A percentile compares a stretch with the other conserved stretches of the same genome.
These are phyloP conservation scores for Baronia brevicornis DNA, from an alignment of 2,888 invertebrate genomes.

Conservation along the genomic window DNA sequence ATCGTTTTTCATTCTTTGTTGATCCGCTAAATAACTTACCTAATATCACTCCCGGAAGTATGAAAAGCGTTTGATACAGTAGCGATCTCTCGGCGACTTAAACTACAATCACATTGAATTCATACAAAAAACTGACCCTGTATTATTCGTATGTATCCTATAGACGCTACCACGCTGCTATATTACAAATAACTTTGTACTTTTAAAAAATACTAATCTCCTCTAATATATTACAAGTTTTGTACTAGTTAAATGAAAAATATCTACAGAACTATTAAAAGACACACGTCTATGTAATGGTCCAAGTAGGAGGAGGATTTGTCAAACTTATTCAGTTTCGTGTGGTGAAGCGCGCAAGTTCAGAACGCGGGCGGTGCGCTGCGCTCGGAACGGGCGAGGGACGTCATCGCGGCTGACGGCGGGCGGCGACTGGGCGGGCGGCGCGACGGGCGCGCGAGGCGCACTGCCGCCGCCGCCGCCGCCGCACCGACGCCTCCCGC, in stretches of 20 bases:
- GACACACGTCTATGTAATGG: constrained; percentile 64
- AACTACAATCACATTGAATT: constrained; percentile 75
- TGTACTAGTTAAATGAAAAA: constrained; percentile 58
- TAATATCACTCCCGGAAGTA: constrained; percentile 50
- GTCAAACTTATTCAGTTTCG: constrained; percentile 76
- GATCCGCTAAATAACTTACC: constrained; percentile 40
- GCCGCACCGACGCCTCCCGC: constrained; percentile 37
- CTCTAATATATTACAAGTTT: constrained; percentile 62
- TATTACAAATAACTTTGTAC: constrained; percentile 71
- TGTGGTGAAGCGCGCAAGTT: constrained; percentile 47
- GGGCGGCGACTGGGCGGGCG: constrained; percentile 52
- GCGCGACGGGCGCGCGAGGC: constrained; percentile 75
- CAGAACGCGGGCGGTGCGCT: constrained; percentile 43
- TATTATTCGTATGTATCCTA: constrained; percentile 70
- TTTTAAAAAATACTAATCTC: constrained; percentile 66
- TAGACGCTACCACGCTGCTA: constrained; percentile 62
- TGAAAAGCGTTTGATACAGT: constrained; percentile 59
- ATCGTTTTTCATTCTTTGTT: neutral
- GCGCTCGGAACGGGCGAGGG: constrained; percentile 25
- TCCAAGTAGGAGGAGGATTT: constrained; percentile 73
- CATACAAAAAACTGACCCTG: constrained; percentile 76
- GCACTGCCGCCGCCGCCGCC: constrained; percentile 66
- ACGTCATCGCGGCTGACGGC: constrained; percentile 30
- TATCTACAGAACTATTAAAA: constrained; percentile 13
- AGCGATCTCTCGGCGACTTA: constrained; percentile 63